Evolutionary conservation across 2,797 vertebrate species (phyloP).

Genomic region (Lates japonicus): DNA sequence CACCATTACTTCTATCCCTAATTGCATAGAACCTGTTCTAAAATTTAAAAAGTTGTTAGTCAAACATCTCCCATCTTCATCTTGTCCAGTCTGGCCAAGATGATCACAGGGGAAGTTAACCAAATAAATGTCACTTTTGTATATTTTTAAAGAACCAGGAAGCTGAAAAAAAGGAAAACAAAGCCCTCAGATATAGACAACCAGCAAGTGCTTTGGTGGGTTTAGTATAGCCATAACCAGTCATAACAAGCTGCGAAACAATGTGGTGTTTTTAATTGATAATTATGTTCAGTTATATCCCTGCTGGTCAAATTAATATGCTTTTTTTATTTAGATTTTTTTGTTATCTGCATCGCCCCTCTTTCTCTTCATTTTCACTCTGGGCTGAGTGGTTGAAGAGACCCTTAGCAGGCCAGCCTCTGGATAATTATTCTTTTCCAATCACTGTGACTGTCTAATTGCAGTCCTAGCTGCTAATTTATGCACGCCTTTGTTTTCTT

Average conservation of each 20-base stretch:
- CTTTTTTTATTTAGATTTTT: slow-evolving; percentile 14
- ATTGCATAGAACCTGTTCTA: background rate
- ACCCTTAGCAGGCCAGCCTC: slow-evolving; percentile 76
- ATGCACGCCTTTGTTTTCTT: slow-evolving; percentile 86
- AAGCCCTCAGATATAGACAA: slow-evolving; percentile 3
- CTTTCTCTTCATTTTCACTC: slow-evolving; percentile 40
- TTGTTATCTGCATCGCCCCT: slow-evolving; percentile 20
- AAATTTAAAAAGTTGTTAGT: background rate
- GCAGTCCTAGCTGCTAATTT: slow-evolving; percentile 82
- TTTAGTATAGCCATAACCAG: slow-evolving; percentile 15
- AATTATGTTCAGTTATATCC: slow-evolving; percentile 55
- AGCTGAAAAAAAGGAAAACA: background rate
- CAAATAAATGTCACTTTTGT: background rate
- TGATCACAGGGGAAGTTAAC: background rate
- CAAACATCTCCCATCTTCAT: background rate
- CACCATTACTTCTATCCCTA: background rate
- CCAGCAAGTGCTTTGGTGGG: slow-evolving; percentile 15
- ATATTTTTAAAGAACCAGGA: background rate
- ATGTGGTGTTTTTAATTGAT: slow-evolving; percentile 49
- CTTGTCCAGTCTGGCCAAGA: background rate
- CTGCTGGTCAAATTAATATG: slow-evolving; percentile 60
- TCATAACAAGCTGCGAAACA: slow-evolving; percentile 49
- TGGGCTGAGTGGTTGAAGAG: slow-evolving; percentile 83
- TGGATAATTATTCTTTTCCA: slow-evolving; percentile 84
- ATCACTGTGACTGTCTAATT: slow-evolving; percentile 85